Evolutionary conservation across 2,797 vertebrate species (phyloP).

Genomic region (Discoglossus pictus): DNA sequence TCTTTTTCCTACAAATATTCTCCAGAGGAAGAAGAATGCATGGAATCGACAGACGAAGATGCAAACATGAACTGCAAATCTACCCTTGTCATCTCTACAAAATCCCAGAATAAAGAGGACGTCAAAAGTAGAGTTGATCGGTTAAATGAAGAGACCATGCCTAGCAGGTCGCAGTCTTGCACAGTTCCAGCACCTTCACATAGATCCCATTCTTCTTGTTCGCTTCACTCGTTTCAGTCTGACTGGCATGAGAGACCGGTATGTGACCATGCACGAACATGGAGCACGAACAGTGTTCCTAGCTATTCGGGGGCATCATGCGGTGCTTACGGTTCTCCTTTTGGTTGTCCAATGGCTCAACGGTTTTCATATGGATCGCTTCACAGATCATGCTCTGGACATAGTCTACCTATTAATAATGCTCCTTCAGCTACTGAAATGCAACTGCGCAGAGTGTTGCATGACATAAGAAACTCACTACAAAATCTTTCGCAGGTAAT

Average conservation of each 20-base stretch:
- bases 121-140: slow-evolving; percentile 41
- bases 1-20: slow-evolving; percentile 83
- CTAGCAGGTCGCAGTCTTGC: slow-evolving; percentile 60
- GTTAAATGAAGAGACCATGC: slow-evolving; percentile 55
- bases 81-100: slow-evolving; percentile 73
- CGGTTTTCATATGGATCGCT: slow-evolving; percentile 58
- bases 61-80: slow-evolving; percentile 68
- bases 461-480: slow-evolving; percentile 88
- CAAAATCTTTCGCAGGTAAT: slow-evolving; percentile 87
- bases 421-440: slow-evolving; percentile 84
- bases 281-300: slow-evolving; percentile 87
- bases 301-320: slow-evolving; percentile 68
- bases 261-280: slow-evolving; percentile 66
- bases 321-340: slow-evolving; percentile 55
- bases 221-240: slow-evolving; percentile 73
- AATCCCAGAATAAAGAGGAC: slow-evolving; percentile 57
- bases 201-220: slow-evolving; percentile 74
- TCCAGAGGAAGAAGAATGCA: slow-evolving; percentile 57
- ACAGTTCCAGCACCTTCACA: slow-evolving; percentile 62
- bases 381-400: slow-evolving; percentile 57
- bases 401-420: slow-evolving; percentile 7
- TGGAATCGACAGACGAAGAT: slow-evolving; percentile 47
- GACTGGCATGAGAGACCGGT: slow-evolving; percentile 74
- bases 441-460: slow-evolving; percentile 89
- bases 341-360: slow-evolving; percentile 62